These are phyloP conservation scores for Limnodromus scolopaceus DNA, from an alignment of 2,797 vertebrate genomes.

Conservation along the genomic window DNA sequence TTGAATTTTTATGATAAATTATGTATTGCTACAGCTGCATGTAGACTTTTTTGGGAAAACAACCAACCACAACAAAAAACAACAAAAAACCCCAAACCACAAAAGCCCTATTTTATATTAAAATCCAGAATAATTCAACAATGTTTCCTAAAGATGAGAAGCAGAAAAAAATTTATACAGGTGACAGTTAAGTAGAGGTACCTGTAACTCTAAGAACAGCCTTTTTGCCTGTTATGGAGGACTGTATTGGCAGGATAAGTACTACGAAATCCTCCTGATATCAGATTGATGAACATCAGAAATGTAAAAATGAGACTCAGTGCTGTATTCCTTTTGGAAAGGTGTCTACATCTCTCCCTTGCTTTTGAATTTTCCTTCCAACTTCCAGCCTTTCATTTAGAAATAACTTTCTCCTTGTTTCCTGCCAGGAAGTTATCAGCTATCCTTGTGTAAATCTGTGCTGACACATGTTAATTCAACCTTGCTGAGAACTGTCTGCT, in stretches of 20 bases:
- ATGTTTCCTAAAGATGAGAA: background rate
- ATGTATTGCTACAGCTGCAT: background rate
- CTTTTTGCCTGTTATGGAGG: background rate
- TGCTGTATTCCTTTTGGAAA: background rate
- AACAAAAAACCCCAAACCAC: background rate
- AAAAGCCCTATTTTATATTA: background rate
- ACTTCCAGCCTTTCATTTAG: background rate
- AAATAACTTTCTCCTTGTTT: conserved; percentile 13
- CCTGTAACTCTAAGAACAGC: background rate
- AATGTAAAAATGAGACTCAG: background rate
- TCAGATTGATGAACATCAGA: background rate
- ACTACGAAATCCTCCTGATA: background rate
- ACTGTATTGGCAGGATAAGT: background rate
- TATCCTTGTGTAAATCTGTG: conserved; percentile 43
- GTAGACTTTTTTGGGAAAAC: background rate
- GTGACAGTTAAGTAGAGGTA: background rate
- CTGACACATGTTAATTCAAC: conserved; percentile 62
- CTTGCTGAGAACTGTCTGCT: conserved; percentile 41
- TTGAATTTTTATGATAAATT: background rate
- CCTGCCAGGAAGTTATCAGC: conserved; percentile 27
- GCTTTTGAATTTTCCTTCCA: background rate
- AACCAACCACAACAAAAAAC: too few relatives aligned
- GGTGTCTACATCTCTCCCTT: background rate
- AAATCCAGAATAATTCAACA: background rate
- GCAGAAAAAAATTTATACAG: background rate